Evolutionary conservation across 1,140 invertebrate genomes (phyloP), one percentile per base, ranked within the genome.

Genomic region (Neodiprion pinetum): DNA sequence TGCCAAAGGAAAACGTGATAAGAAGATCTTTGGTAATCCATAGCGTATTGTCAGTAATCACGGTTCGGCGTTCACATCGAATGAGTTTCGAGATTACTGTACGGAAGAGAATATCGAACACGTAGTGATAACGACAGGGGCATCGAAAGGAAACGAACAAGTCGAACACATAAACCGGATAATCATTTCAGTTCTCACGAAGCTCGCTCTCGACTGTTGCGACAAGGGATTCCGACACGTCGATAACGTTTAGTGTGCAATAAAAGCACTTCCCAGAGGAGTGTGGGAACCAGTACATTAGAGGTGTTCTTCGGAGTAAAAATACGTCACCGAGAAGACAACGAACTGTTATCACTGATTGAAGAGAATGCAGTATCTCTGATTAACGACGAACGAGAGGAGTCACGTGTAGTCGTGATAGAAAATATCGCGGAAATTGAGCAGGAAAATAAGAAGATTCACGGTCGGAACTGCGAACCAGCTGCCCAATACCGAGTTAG

Each of bases 201-300:
- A 88, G 50, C 67, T 87, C 4, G 70, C 75, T 71, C 72, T 78
- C 5, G 76, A 80, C 0, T 74, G 82, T 70, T 80, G 81, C 3
- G 69, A 12, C 9, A 70, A 81, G 68, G 87, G 86, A 81, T 85
- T 82, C 72, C 79, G 79, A 70, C 48, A 83, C 67, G 76, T 88
- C 0, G 71, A 76, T 8, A 72, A 50, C 48, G 74, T 84, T 4
- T 83, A 87, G 72, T 73, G 77, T 71, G 73, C 71, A 12, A 48
- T 89, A 28, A 87, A 87, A 78, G 72, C 4, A 84, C 84, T 0
- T 81, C 72, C 14, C 80, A 85, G n/a, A 71, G 83, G 71, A 83
- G 81, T 67, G 86, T 83, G 0, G 78, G 78, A 7, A 78, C 21
- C 0, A 81, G 83, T 7, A 87, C 84, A 3, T 86, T 86, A 75